Evolutionary conservation across 37 sponge, comb jelly and placozoan species (phyloP).

Genomic region (Mnemiopsis leidyi): DNA sequence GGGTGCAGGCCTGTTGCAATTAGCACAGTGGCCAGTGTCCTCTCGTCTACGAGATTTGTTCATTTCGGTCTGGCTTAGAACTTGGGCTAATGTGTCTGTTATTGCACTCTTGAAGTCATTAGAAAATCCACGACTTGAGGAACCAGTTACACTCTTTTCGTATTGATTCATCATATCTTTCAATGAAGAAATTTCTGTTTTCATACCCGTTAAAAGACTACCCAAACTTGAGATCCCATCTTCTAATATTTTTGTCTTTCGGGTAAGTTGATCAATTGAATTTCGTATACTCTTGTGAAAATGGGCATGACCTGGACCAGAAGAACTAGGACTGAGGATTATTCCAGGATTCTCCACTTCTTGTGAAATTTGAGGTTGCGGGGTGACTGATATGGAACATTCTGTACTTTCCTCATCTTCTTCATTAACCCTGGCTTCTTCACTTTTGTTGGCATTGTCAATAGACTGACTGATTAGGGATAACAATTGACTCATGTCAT

Average conservation of each 20-base stretch:
- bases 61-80: neutral
- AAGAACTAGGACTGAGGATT: neutral
- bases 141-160: neutral
- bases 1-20: conserved; percentile 1
- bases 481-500: conserved; percentile 11
- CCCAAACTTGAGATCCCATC: neutral
- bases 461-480: neutral
- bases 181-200: neutral
- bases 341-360: neutral
- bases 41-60: neutral
- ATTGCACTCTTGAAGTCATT: neutral
- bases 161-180: neutral
- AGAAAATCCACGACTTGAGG: neutral
- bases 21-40: conserved; percentile 8
- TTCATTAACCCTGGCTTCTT: neutral
- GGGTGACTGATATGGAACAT: neutral
- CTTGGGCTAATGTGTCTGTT: conserved; percentile 1
- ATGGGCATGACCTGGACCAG: neutral
- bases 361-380: neutral
- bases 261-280: neutral
- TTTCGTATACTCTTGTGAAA: neutral
- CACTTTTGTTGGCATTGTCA: neutral
- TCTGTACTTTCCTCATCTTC: neutral
- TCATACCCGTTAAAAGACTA: neutral
- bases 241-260: neutral